phyloP scores from a whole-genome alignment of 1,140 invertebrate species.

The Episyrphus balteatus region DNA sequence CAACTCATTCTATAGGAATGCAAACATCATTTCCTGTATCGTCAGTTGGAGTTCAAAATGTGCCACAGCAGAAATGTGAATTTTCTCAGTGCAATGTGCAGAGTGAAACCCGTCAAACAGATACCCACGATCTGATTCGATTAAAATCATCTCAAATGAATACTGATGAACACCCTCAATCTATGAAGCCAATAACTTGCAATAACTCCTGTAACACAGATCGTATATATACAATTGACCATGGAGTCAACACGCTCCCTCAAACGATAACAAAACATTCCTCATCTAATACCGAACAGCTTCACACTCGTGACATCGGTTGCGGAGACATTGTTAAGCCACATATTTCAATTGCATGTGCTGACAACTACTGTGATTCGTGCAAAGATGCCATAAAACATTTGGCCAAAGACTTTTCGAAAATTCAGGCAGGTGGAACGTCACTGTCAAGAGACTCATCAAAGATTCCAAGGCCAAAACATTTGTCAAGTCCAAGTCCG shows the following conservation, averaged over 20 bases:
- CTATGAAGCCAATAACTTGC: conserved; percentile 4
- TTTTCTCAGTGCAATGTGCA: conserved; percentile 15
- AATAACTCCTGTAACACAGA: conserved; percentile 20
- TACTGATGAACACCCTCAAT: conserved; percentile 11
- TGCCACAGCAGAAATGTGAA: conserved; percentile 15
- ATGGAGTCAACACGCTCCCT: conserved; percentile 10
- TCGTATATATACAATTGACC: background rate
- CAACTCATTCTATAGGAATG: conserved; percentile 12
- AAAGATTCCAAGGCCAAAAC: conserved; percentile 38
- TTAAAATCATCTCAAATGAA: conserved; percentile 14
- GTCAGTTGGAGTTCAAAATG: conserved; percentile 18
- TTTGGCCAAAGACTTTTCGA: conserved; percentile 41
- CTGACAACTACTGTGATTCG: conserved; percentile 52
- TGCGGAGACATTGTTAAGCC: conserved; percentile 43
- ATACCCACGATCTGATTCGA: conserved; percentile 20
- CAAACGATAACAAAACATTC: conserved; percentile 14
- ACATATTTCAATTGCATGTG: conserved; percentile 41
- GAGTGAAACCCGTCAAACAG: conserved; percentile 16
- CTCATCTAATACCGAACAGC: conserved; percentile 28
- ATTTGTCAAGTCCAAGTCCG: conserved; percentile 36
- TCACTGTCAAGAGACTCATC: conserved; percentile 16
- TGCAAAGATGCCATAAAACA: conserved; percentile 49
- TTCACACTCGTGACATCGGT: conserved; percentile 39
- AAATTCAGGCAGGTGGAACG: conserved; percentile 6
- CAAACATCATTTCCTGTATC: conserved; percentile 11